phyloP scores from a whole-genome alignment of 2,888 invertebrate genomes.

The Pammene fasciana region DNA sequence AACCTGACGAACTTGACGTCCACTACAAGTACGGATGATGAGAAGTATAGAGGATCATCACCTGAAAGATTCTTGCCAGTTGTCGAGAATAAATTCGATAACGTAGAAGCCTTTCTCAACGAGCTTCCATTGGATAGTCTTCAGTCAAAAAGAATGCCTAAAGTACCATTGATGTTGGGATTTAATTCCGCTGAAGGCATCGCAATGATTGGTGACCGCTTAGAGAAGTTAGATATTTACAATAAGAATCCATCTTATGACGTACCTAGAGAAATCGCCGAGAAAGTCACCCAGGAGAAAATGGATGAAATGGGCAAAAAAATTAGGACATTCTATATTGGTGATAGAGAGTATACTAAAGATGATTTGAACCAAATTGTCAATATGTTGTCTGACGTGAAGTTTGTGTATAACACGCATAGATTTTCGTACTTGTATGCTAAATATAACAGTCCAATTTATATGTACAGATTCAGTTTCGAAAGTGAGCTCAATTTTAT shows the following conservation, averaged over 20 bases:
- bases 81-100: slow-evolving; percentile 44
- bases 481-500: slow-evolving; percentile 52
- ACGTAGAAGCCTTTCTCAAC: slow-evolving; percentile 44
- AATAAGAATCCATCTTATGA: slow-evolving; percentile 41
- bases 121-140: slow-evolving; percentile 40
- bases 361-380: slow-evolving; percentile 43
- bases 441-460: slow-evolving; percentile 43
- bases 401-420: slow-evolving; percentile 47
- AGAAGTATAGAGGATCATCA: slow-evolving; percentile 41
- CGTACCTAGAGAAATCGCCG: slow-evolving; percentile 43
- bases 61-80: slow-evolving; percentile 46
- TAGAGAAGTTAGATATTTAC: slow-evolving; percentile 41
- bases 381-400: slow-evolving; percentile 45
- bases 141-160: slow-evolving; percentile 31
- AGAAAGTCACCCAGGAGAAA: slow-evolving; percentile 42
- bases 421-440: slow-evolving; percentile 48
- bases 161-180: slow-evolving; percentile 46
- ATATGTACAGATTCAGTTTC: slow-evolving; percentile 52
- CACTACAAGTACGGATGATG: slow-evolving; percentile 42
- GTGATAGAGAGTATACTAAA: slow-evolving; percentile 45
- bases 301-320: slow-evolving; percentile 46
- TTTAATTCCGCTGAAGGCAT: slow-evolving; percentile 47
- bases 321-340: slow-evolving; percentile 49
- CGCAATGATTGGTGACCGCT: slow-evolving; percentile 20
- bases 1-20: slow-evolving; percentile 43